A percentile compares a stretch with the other conserved stretches of the same genome.
Evolutionary conservation across 2,888 invertebrate genomes (phyloP).

Genomic region (Oscheius sp.): DNA sequence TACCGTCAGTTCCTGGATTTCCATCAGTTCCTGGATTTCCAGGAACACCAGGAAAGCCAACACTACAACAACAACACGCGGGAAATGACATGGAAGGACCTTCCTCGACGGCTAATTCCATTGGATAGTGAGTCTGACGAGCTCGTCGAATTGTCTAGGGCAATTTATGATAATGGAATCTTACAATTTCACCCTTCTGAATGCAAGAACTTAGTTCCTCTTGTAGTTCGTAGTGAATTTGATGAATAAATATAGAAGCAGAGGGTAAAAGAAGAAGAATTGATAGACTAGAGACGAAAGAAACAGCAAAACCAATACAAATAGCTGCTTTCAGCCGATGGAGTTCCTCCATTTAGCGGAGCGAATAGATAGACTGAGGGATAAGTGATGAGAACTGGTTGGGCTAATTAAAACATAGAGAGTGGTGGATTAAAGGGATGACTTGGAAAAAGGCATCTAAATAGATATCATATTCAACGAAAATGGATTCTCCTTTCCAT

Average conservation of each 20-base stretch:
- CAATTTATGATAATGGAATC: neutral
- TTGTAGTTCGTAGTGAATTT: neutral
- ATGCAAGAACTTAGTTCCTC: neutral
- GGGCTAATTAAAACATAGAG: neutral
- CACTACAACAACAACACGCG: slow-evolving; percentile 4
- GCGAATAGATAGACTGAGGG: neutral
- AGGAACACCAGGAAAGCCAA: neutral
- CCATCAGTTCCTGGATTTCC: slow-evolving; percentile 4
- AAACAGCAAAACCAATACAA: neutral
- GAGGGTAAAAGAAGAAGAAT: neutral
- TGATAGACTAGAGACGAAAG: neutral
- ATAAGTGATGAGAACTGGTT: too few relatives aligned
- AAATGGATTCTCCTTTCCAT: too few relatives aligned
- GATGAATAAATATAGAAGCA: neutral
- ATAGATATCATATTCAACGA: too few relatives aligned
- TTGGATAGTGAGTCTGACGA: neutral
- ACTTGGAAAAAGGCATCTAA: too few relatives aligned
- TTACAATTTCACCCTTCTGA: neutral
- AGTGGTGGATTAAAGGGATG: neutral
- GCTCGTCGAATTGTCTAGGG: neutral
- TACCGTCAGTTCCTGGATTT: slow-evolving; percentile 1
- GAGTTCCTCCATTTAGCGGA: slow-evolving; percentile 14
- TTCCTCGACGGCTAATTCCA: neutral
- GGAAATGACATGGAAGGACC: neutral
- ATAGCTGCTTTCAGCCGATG: neutral